Base-by-base conservation (phyloP, 2,797 vertebrate genomes). In the Glyptemys insculpta region DNA sequence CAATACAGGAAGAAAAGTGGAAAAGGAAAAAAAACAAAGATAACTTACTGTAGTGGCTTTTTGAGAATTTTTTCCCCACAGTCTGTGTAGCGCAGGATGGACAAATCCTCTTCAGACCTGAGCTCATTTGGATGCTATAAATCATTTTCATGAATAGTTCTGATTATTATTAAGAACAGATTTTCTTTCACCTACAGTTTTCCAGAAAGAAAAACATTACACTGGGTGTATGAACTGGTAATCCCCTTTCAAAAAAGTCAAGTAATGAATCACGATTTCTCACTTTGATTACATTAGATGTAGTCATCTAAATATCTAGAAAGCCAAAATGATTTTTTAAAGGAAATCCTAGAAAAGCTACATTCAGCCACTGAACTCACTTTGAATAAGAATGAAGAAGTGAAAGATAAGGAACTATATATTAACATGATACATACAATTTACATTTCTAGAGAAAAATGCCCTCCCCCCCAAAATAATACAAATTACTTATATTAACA, bases 151-250 rank as follows among this genome's bases (percentile, higher is more conserved):
- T 68, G 72, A 41, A 87, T 68, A 52, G 76, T 94, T 93, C 87
- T 87, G 81, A 79, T 88, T 86, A 86, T 50, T 82, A 85, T 72
- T 93, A 88, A 90, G 1, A 92, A 29, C 49, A 91, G 18, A 56
- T 91, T 91, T 93, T 53, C 81, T 87, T 95, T 91, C 83, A 90
- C 31, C 47, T 94, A 81, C 59, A 81, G 47, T 34, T 94, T 96
- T 96, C 80, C 80, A 85, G 59, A 34, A 34, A 94, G 52, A 88
- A 91, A 91, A 52, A 10, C 41, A 83, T 85, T 92, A 79, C 29
- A 62, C 11, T 79, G 57, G n/a, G n/a, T 80, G 80, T 88, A 88
- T 81, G 44, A 65, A 80, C 29, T 85, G 47, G n/a, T 88, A 90
- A 90, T 76, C 65, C 74, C 47, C 74, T n/a, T 49, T 27, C 65